Conservation (phyloP, 2,113 vertebrate genomes). For the Pteropus alecto region DNA sequence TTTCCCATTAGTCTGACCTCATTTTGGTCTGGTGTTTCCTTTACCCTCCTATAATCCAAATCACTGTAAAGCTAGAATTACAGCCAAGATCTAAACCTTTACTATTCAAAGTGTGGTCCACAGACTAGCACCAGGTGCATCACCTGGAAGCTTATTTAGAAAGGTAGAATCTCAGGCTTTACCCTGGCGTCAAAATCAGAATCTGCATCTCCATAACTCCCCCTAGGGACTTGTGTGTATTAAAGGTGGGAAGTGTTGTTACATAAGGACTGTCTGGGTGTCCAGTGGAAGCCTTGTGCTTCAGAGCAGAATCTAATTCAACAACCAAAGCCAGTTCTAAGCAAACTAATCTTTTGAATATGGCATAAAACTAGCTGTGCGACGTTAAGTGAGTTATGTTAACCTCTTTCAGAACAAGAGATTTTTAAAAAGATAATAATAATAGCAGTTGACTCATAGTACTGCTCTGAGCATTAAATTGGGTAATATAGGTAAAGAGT, state of each 20-base stretch:
- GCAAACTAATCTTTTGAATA: background rate
- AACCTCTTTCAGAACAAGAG: background rate
- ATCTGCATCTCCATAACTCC: background rate
- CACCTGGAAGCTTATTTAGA: background rate
- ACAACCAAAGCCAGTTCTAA: background rate
- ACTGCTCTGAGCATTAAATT: background rate
- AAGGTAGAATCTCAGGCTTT: background rate
- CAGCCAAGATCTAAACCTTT: background rate
- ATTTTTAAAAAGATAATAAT: background rate
- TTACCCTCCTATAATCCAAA: background rate
- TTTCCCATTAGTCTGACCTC: background rate
- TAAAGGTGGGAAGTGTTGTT: background rate
- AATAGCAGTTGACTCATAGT: background rate
- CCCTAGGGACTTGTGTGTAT: background rate
- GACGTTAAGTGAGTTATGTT: background rate
- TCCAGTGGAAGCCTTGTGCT: background rate
- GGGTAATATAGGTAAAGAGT: background rate
- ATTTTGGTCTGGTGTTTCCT: background rate
- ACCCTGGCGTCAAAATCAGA: background rate
- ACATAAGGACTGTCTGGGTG: background rate
- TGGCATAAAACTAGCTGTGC: background rate
- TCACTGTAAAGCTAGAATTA: background rate
- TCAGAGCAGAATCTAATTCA: background rate
- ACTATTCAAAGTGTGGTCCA: background rate
- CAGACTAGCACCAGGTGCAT: too few relatives aligned